Evolutionary conservation across 30 jellyfish, hydroid and myxozoan genomes (phyloP), one percentile per base, ranked within the genome.

Genomic region (Aurelia sp.): DNA sequence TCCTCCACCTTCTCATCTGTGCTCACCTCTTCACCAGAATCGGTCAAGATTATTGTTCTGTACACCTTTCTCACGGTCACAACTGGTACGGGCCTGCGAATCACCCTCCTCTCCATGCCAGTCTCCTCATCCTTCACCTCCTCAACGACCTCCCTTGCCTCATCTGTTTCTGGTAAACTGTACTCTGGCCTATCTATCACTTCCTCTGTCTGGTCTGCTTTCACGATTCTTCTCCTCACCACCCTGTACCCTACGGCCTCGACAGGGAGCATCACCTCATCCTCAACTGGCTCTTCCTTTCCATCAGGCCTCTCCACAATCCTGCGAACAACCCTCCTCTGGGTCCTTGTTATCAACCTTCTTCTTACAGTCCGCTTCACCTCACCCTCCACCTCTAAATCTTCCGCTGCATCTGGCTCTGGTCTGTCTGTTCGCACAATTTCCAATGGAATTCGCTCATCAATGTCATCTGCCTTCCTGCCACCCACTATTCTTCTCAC

Each of bases 61-160:
- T 82, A 82, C 62, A 92, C 96, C 67, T 96, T 92, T 31, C 98
- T 78, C 40, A 87, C 90, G 0, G 98, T 91, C 47, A 91, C 90
- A 85, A 91, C 98, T 21, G 94, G 94, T 20, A 91, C 90, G 5
- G 98, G 93, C 30, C 96, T 55, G 67, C 89, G 83, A 63, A 84
- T 72, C 84, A 91, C 91, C 66, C 70, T 91, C 59, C 97, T 90
- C 44, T 83, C 88, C 57, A 66, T 55, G 40, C 86, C 72, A 71
- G 76, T 75, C 70, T 65, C 57, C 20, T 81, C 81, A 52, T 89
- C 85, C 61, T 22, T 72, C 60, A 59, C 88, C 72, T 75, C 96
- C 66, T 84, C 92, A 7, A 67, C 88, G 19, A 63, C 50, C 4
- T 92, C 88, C 58, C 48, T 76, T 22, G 94, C 79, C 57, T 58